A percentile compares a stretch with the other conserved stretches of the same genome.
Evolutionary conservation across 2,113 vertebrate genomes (phyloP).

Genomic region (Ceyx cyanopectus): DNA sequence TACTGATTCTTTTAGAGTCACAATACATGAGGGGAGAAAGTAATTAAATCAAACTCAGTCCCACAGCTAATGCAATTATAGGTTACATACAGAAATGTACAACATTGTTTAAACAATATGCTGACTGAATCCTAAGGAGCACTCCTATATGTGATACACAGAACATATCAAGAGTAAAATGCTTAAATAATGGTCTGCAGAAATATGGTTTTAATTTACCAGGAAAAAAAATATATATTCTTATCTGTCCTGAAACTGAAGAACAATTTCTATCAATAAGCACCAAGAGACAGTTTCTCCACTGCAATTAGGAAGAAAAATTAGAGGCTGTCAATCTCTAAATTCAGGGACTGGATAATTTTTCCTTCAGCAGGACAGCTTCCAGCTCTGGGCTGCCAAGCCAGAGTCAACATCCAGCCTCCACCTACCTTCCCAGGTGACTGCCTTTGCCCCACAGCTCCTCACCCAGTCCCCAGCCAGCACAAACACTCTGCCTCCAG

Average conservation of each 20-base stretch:
- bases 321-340: neutral
- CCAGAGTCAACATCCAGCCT: neutral
- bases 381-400: neutral
- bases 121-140: neutral
- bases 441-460: neutral
- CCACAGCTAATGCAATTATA: neutral
- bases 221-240: neutral
- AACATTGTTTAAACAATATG: neutral
- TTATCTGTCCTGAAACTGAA: neutral
- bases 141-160: neutral
- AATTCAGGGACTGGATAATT: slow-evolving; percentile 16
- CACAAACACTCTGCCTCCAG: neutral
- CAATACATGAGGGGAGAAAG: neutral
- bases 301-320: neutral
- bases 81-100: neutral
- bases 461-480: neutral
- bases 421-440: slow-evolving; percentile 9
- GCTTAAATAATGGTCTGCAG: neutral
- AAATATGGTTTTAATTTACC: neutral
- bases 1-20: neutral
- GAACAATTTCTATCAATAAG: neutral
- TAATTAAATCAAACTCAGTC: neutral
- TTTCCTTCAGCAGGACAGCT: neutral
- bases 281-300: neutral
- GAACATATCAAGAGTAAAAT: neutral